These are phyloP conservation scores for Vulpes vulpes DNA, from an alignment of 2,113 vertebrate species.

Conservation along the genomic window DNA sequence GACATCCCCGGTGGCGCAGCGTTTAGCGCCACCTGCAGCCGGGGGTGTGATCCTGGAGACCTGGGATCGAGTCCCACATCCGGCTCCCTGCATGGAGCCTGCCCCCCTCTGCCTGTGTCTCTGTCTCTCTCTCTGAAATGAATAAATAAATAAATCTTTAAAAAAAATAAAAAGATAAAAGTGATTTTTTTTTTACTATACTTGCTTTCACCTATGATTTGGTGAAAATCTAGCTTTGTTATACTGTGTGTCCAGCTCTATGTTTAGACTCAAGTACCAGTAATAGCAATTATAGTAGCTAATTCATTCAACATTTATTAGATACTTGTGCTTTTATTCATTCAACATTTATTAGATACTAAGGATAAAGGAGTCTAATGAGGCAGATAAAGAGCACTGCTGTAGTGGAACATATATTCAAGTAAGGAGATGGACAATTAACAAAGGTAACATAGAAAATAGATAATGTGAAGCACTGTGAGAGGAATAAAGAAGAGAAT, in stretches of 20 bases:
- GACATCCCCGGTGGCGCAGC: too few species aligned
- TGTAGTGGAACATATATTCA: not conserved
- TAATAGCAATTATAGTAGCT: not conserved
- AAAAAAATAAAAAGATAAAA: not conserved
- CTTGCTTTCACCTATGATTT: not conserved
- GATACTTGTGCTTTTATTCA: not conserved
- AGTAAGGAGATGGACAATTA: not conserved
- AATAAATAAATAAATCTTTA: too few species aligned
- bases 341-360: not conserved
- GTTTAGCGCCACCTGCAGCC: too few species aligned
- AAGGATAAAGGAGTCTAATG: not conserved
- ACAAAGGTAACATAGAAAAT: not conserved
- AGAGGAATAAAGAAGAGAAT: not conserved
- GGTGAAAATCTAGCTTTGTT: conserved; percentile 3
- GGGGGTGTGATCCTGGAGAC: too few species aligned
- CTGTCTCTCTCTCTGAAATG: too few species aligned
- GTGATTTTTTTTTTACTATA: not conserved
- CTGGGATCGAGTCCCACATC: too few species aligned
- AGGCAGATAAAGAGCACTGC: not conserved
- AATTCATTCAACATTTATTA: not conserved
- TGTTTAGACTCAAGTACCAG: not conserved
- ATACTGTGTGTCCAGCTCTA: not conserved
- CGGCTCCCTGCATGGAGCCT: too few species aligned
- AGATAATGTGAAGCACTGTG: not conserved
- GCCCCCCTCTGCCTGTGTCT: too few species aligned